A percentile compares a stretch with the other conserved stretches of the same genome.
These are phyloP conservation scores for Andrena camellia DNA, from an alignment of 2,888 invertebrate genomes.

Conservation along the genomic window DNA sequence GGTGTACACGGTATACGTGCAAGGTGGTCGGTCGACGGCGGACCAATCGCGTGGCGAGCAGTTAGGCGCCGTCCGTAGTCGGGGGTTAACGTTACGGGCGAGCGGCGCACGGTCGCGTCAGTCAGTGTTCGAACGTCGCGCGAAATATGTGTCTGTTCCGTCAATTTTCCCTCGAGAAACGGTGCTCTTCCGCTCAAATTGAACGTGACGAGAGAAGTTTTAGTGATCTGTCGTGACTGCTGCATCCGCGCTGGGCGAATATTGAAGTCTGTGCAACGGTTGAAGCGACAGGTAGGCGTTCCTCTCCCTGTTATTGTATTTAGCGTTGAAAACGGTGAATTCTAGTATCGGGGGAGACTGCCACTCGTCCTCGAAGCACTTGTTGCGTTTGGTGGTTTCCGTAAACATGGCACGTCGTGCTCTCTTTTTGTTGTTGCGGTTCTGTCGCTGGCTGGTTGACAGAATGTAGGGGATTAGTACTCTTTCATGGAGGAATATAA, in stretches of 20 bases:
- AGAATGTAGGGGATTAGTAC: no score
- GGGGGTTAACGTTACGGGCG: slow-evolving; percentile 34
- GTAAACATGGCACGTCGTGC: background rate
- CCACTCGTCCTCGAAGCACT: background rate
- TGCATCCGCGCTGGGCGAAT: background rate
- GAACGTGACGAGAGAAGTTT: background rate
- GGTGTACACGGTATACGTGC: slow-evolving; percentile 35
- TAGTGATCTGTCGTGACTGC: slow-evolving; percentile 13
- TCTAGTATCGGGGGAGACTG: background rate
- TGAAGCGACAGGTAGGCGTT: slow-evolving; percentile 23
- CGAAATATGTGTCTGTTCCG: background rate
- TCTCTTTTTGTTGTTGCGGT: background rate
- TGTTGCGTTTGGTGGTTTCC: background rate
- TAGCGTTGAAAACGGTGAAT: no score
- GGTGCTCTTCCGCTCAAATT: background rate
- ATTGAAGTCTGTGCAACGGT: background rate
- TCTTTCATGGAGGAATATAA: no score
- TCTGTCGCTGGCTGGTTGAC: no score
- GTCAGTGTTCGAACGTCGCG: slow-evolving; percentile 63
- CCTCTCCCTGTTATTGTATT: no score
- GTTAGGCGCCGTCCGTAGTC: slow-evolving; percentile 68
- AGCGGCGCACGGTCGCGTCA: slow-evolving; percentile 49
- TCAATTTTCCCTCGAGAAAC: background rate
- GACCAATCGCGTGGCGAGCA: slow-evolving; percentile 66
- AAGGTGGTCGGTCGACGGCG: slow-evolving; percentile 56